phyloP scores from a whole-genome alignment of 2,888 invertebrate species.

The Campoplex capitator region DNA sequence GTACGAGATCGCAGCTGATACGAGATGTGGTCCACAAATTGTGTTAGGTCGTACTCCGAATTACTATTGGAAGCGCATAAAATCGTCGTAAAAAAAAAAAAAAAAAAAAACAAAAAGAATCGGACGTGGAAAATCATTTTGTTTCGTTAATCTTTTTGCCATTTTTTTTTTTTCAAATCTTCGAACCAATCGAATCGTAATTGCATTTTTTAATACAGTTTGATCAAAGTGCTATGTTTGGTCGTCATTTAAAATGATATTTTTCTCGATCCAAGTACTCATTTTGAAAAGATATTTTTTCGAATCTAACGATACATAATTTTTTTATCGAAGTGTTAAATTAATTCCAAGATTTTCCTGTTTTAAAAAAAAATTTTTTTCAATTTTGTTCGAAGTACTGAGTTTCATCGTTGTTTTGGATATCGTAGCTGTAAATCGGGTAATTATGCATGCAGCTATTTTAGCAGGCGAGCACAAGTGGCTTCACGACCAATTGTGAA shows the following conservation, averaged over 20 bases:
- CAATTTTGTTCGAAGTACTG: neutral
- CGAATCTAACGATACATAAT: neutral
- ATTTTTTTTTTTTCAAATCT: neutral
- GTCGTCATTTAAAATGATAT: neutral
- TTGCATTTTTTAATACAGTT: neutral
- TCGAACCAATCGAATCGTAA: neutral
- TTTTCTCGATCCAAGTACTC: neutral
- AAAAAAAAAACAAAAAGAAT: neutral
- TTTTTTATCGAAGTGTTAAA: neutral
- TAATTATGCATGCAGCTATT: conserved; percentile 65
- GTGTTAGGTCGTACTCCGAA: neutral
- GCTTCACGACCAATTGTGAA: conserved; percentile 64
- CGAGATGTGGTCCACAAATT: neutral
- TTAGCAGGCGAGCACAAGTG: conserved; percentile 53
- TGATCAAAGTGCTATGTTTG: neutral
- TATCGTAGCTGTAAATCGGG: conserved; percentile 26
- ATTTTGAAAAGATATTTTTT: no score
- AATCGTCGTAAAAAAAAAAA: neutral
- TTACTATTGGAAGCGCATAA: neutral
- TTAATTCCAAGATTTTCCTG: neutral
- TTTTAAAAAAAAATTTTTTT: no score
- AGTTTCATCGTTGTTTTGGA: conserved; percentile 5
- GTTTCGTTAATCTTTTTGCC: neutral
- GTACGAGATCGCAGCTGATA: conserved; percentile 7
- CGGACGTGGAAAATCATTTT: neutral